Evolutionary conservation across 2,113 vertebrate species (phyloP), one percentile per base, ranked within the genome.

Genomic region (Alexandromys fortis): DNA sequence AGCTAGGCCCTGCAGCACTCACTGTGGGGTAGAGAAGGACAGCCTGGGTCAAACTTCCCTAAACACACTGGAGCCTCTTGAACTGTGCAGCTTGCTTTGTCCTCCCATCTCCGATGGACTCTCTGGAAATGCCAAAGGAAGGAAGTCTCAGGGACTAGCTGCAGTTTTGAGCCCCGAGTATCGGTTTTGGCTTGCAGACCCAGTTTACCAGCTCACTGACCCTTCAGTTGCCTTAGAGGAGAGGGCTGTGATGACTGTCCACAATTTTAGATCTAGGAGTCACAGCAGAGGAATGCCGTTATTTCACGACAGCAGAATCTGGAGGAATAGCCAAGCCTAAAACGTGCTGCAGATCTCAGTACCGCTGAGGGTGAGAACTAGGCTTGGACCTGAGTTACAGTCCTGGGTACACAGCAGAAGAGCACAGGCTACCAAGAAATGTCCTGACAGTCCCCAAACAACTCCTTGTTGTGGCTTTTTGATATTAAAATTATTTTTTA

Each of bases 401-500:
- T 86, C 58, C 61, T 35, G 28, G 21, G 38, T 13, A 0, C 0
- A 4, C 26, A 33, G 65, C 24, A 33, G 78, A 38, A 19, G 61
- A 77, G 5, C 42, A 3, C 52, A 14, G 0, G 8, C 55, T 49
- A 33, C 93, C 6, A 17, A 47, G 49, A 13, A n/a, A 14, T 55
- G n/a, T 30, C 75, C 42, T 55, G 0, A 45, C 26, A 52, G 38
- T 77, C 63, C 90, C 68, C 61, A 79, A 72, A 38, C 82, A 38
- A 2, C 38, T 92, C 81, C 45, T 70, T 52, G 91, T 73, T 95
- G 89, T 85, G 92, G 82, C 73, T 78, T 94, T 97, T 97, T 95
- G 61, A 91, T 94, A 91, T 96, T 97, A 97, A 98, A 97, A 52
- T 68, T 72, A 90, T 97, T 96, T 97, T 98, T 95, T 97, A 97